Base-by-base conservation (phyloP, 2,888 invertebrate species). In the Endotricha flammealis region DNA sequence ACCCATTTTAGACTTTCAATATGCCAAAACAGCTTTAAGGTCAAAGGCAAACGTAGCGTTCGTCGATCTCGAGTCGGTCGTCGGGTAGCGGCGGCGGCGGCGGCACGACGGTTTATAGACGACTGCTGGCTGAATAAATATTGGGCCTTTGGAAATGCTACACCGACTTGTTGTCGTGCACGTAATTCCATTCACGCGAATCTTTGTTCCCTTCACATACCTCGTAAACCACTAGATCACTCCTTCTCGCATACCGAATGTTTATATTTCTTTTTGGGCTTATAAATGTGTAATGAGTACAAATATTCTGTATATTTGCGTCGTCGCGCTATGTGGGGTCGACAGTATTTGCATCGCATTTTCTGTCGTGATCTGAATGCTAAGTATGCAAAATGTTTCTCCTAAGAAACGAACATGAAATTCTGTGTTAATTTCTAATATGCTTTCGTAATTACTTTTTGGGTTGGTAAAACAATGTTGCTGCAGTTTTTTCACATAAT, bases 101-200 rank as follows among this genome's bases (percentile, higher is more conserved):
- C 2, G 2, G 3, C 20, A 6, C 20, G 20, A 4, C n/a, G 16
- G 7, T 20, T 20, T 20, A 20, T 20, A 20, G 20, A n/a, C 7
- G 20, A n/a, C 6, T 7, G 25, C 24, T 25, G 37, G 39, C 38
- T 45, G 36, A 45, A 43, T 40, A 48, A 50, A 50, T 48, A 50
- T 48, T 46, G 37, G 45, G 35, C 9, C 30, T 14, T 16, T 22
- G 36, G 41, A 41, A 42, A 43, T 37, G 42, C 40, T 38, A 34
- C 22, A 22, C 14, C 12, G 29, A 29, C 27, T 12, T 30, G 31
- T 13, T 31, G 25, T 9, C 17, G 25, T 9, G 23, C 27, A 17
- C 37, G 36, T 43, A 39, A 45, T 48, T 33, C 32, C 20, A 41
- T 45, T 42, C 42, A 39, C 28, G 29, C 34, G 36, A 36, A 41